Evolutionary conservation across 2,797 vertebrate genomes (phyloP), one percentile per base, ranked within the genome.

Genomic region (Sebastiscus albofasciatus): DNA sequence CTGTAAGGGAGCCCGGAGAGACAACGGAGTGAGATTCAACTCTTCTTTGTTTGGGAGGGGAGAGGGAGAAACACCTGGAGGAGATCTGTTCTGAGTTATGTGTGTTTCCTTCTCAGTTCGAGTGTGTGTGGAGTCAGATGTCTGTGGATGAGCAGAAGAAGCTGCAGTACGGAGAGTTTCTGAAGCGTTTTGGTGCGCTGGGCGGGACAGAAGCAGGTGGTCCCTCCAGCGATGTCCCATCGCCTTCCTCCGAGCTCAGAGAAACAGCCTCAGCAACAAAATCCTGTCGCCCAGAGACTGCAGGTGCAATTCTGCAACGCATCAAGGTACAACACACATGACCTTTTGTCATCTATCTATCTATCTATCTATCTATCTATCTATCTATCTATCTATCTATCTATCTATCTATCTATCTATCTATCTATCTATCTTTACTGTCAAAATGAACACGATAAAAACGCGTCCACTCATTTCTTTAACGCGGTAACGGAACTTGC

Each of bases 91-190:
- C 58, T 29, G 58, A 29, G 58, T 18, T 33, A 34, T 75, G 20
- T 70, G 60, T 76, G 72, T 66, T 66, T 60, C n/a, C n/a, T 58
- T 73, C 26, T 16, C 88, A 96, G 94, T 96, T 96, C 84, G 92
- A 96, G 82, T 90, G 91, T 78, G 94, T 97, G 72, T 96, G 95
- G 95, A 91, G 75, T 27, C 77, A 79, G 20, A 87, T 95, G 71
- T 93, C 95, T 0, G 75, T 93, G 33, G 92, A 87, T 1, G 8
- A 88, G 24, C 86, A 84, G 55, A 94, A 93, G 9, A 79, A 67
- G 58, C 81, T 96, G 80, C 89, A 92, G 59, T 93, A 92, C 83
- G 85, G 65, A 24, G 90, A 95, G 31, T 94, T 96, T 77, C 87
- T 96, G 75, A 95, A 86, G 82, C 89, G 56, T 62, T 94, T 95